A percentile compares a stretch with the other conserved stretches of the same genome.
Evolutionary conservation across 2,113 vertebrate genomes (phyloP).

Genomic region (Physeter macrocephalus): DNA sequence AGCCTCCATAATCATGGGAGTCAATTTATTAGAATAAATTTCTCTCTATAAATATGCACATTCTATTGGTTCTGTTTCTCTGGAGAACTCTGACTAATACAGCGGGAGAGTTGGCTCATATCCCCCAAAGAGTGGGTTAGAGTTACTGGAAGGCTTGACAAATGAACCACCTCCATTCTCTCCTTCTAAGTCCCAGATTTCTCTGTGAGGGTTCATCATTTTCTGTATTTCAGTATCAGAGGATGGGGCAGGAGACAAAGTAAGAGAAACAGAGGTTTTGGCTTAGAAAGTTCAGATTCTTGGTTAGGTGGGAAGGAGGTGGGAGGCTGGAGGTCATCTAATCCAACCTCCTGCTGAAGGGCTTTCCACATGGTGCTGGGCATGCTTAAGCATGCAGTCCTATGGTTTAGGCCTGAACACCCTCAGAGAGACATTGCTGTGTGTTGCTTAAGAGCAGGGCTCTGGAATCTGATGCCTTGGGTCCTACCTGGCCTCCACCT

Average conservation of each 20-base stretch:
- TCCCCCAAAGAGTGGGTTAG: background rate
- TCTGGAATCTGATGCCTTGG: background rate
- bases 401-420: background rate
- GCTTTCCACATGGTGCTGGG: background rate
- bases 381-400: background rate
- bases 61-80: background rate
- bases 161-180: background rate
- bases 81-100: background rate
- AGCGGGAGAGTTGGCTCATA: background rate
- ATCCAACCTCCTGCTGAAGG: background rate
- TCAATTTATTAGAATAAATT: background rate
- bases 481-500: background rate
- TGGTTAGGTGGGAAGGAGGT: background rate
- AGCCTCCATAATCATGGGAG: background rate
- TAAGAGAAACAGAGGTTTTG: background rate
- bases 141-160: background rate
- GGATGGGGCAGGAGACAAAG: background rate
- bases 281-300: background rate
- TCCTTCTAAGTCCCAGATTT: background rate
- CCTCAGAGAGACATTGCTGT: background rate
- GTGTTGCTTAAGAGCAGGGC: background rate
- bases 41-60: background rate
- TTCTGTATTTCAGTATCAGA: background rate
- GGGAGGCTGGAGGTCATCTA: background rate
- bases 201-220: background rate